These are phyloP conservation scores for Sturnus vulgaris DNA, from an alignment of 2,113 vertebrate genomes.

Conservation along the genomic window DNA sequence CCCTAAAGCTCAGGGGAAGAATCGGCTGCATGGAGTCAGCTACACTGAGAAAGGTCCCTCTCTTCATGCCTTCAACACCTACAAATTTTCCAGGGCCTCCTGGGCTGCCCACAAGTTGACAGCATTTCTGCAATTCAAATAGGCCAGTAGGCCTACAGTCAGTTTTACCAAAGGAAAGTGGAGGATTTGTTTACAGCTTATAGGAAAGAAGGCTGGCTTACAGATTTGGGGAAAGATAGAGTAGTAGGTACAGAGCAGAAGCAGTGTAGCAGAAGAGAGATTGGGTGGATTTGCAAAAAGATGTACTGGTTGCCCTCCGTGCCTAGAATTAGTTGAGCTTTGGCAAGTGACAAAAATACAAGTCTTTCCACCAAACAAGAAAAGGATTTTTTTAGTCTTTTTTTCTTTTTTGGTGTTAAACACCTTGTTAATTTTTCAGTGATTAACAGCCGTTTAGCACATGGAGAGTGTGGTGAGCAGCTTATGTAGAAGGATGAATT, in stretches of 20 bases:
- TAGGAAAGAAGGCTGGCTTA: neutral
- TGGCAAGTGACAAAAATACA: constrained; percentile 8
- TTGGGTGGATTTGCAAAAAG: neutral
- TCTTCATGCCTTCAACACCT: constrained; percentile 17
- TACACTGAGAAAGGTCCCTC: constrained; percentile 21
- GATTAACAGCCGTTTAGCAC: constrained; percentile 73
- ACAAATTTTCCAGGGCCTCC: neutral
- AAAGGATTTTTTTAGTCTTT: neutral
- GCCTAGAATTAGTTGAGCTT: neutral
- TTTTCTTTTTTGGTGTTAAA: constrained; percentile 46
- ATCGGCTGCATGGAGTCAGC: neutral
- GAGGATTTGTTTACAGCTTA: neutral
- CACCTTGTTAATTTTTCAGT: constrained; percentile 74
- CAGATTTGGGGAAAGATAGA: neutral
- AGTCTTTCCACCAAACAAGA: neutral
- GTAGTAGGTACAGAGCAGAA: neutral
- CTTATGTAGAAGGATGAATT: constrained; percentile 55
- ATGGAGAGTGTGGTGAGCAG: constrained; percentile 36
- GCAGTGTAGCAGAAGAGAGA: neutral
- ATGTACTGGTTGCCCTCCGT: neutral
- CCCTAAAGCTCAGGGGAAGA: neutral
- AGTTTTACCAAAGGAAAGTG: neutral
- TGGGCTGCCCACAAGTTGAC: neutral
- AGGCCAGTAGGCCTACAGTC: neutral
- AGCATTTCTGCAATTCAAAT: constrained; percentile 15